A percentile compares a stretch with the other conserved stretches of the same genome.
These are phyloP conservation scores for Acanthosepion lycidas DNA, from an alignment of 2,888 invertebrate species.

Conservation along the genomic window DNA sequence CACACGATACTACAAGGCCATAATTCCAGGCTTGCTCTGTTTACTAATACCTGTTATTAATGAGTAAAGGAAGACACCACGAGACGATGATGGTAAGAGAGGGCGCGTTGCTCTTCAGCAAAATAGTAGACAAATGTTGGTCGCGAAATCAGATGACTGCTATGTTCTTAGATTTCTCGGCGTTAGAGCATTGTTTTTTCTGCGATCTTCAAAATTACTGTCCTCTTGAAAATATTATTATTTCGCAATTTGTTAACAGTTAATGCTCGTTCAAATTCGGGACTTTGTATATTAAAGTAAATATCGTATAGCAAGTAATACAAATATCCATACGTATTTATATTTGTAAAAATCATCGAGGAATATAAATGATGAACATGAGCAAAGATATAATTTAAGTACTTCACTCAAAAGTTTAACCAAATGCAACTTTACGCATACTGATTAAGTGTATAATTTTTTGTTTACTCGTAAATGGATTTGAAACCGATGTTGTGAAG, in stretches of 20 bases:
- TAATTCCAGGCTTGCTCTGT: not conserved
- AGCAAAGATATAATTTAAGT: too few relatives aligned
- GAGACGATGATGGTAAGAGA: not conserved
- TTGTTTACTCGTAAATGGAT: too few relatives aligned
- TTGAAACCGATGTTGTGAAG: too few relatives aligned
- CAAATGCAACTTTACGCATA: too few relatives aligned
- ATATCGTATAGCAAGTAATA: too few relatives aligned
- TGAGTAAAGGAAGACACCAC: not conserved
- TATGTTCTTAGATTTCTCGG: not conserved
- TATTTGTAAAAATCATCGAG: too few relatives aligned
- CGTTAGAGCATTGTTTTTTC: not conserved
- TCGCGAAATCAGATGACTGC: not conserved
- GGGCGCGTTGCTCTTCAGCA: not conserved
- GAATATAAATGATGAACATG: too few relatives aligned
- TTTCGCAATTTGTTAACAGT: not conserved
- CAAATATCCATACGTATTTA: too few relatives aligned
- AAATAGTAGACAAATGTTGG: not conserved
- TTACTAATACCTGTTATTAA: not conserved
- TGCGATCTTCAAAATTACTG: not conserved
- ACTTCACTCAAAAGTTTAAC: too few relatives aligned
- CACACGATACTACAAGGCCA: not conserved
- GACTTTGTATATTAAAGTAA: too few relatives aligned
- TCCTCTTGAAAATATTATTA: not conserved
- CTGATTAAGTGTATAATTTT: too few relatives aligned
- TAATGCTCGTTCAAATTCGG: too few relatives aligned